Base-by-base conservation (phyloP, 2,888 invertebrate genomes). In the Oasisia sp. region DNA sequence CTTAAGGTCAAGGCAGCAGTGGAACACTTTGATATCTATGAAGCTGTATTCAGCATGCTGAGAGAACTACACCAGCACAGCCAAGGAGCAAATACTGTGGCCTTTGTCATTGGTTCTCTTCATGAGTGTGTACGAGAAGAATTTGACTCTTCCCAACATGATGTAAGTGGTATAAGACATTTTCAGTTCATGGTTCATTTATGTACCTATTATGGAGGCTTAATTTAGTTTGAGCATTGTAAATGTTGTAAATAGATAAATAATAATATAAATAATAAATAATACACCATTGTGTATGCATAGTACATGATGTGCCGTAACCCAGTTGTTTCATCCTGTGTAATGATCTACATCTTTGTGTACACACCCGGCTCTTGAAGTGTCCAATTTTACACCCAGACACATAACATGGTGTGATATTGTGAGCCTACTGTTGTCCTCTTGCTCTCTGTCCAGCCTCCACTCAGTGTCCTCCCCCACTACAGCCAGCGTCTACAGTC, bases 11-110 rank as follows among this genome's bases (percentile, higher is more conserved):
- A 74, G n/a, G 74, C 74, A 74, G 27, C 27, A 3, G n/a, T 74
- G 74, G 74, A 74, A 74, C 74, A 74, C 27, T 74, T 74, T 74
- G 74, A 74, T 27, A 74, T 74, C 74, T 74, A 74, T 74, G 74
- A 74, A 74, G 74, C 74, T 74, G 74, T 74, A 74, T 74, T 74
- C 74, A n/a, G 27, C n/a, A 74, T 74, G 74, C 74, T 74, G 14
- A 74, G n/a, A 74, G 27, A 74, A 74, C 74, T 74, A 19, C 27
- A 74, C 74, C 74, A 74, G 27, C 19, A 74, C 74, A 74, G 74
- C 27, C 74, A 74, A 1, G 74, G 74, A 27, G 74, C 74, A 74
- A 74, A 74, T 74, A 74, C 74, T 74, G 74, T 74, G 19, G 74
- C n/a, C 74, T 74, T 74, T 74, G 19, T 74, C 27, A 74, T 74